A percentile compares a stretch with the other conserved stretches of the same genome.
Evolutionary conservation across 2,797 vertebrate genomes (phyloP).

Genomic region (Hapalemur alaotrensis): DNA sequence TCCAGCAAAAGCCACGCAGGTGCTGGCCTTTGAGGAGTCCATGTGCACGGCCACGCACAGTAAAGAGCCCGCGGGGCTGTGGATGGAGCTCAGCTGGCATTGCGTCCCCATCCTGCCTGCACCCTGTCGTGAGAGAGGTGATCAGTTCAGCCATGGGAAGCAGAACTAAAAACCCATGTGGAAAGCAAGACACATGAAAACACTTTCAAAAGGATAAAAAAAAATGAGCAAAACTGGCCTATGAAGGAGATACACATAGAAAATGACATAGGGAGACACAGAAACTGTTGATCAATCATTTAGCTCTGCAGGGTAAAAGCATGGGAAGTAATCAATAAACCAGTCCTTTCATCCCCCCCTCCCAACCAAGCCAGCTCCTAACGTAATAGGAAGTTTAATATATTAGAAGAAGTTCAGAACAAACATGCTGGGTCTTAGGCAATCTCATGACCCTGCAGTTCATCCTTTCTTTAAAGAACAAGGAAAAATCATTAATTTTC

Average conservation of each 20-base stretch:
- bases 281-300: not conserved
- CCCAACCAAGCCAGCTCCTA: not conserved
- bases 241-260: not conserved
- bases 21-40: not conserved
- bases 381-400: not conserved
- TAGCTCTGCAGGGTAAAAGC: not conserved
- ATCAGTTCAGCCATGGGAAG: not conserved
- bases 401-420: not conserved
- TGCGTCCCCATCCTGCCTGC: not conserved
- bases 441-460: not conserved
- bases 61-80: not conserved
- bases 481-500: not conserved
- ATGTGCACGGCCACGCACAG: fast-evolving
- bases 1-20: not conserved
- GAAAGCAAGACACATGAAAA: not conserved
- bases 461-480: not conserved
- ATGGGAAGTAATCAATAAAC: not conserved
- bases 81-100: fast-evolving
- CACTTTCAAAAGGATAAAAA: not conserved
- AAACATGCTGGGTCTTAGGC: not conserved
- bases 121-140: not conserved
- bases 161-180: not conserved
- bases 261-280: not conserved
- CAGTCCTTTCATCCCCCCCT: not conserved
- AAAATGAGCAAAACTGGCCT: not conserved